phyloP scores from a whole-genome alignment of 1,140 invertebrate species.

The Tribolium madens region DNA sequence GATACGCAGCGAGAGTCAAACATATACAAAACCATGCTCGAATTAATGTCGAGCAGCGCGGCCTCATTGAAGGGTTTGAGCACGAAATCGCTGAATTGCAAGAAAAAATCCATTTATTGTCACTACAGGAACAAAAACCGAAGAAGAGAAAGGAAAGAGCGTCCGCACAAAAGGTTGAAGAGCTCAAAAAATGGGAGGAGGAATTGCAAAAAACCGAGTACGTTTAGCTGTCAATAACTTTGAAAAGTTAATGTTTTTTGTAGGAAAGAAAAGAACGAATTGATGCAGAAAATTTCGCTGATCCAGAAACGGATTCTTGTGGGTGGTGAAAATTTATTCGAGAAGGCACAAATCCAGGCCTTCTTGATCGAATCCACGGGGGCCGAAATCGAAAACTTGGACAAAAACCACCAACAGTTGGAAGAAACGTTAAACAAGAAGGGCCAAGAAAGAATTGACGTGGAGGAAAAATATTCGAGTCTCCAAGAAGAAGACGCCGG shows the following conservation, averaged over 20 bases:
- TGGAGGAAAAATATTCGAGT: constrained; percentile 95
- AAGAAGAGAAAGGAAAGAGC: constrained; percentile 64
- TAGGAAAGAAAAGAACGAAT: constrained; percentile 75
- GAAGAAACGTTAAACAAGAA: constrained; percentile 86
- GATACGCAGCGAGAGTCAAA: constrained; percentile 98
- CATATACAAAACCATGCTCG: constrained; percentile 97
- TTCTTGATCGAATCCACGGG: constrained; percentile 88
- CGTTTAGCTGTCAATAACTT: constrained; percentile 39
- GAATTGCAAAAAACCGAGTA: constrained; percentile 61
- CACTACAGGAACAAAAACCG: constrained; percentile 48
- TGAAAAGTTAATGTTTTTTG: constrained; percentile 33
- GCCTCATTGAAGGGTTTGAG: constrained; percentile 94
- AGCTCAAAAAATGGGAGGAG: constrained; percentile 64
- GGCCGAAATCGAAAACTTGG: constrained; percentile 88
- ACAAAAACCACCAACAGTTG: constrained; percentile 85
- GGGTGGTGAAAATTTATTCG: constrained; percentile 97
- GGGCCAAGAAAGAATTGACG: constrained; percentile 92
- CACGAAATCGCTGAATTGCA: constrained; percentile 93
- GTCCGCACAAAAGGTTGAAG: constrained; percentile 64
- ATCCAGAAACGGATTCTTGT: constrained; percentile 97
- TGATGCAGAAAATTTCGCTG: constrained; percentile 88
- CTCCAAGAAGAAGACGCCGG: constrained; percentile 94
- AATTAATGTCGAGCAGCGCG: constrained; percentile 98
- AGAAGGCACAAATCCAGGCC: constrained; percentile 96
- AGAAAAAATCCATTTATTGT: constrained; percentile 52